A percentile compares a stretch with the other conserved stretches of the same genome.
Conservation (phyloP, 2,113 vertebrate species). For the Ivindomyrus marchei region DNA sequence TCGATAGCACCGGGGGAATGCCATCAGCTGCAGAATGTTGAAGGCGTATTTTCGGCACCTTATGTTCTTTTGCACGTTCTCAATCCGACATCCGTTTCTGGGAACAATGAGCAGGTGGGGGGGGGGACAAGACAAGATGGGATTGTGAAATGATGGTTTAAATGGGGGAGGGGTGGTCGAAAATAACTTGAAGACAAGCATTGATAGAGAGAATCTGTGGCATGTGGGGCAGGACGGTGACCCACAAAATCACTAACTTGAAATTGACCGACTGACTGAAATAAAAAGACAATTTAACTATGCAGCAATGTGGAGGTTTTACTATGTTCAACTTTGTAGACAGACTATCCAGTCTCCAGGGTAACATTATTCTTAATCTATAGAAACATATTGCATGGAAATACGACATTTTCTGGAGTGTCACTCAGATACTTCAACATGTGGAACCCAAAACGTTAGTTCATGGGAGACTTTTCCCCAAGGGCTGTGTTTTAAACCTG, state of each 20-base stretch:
- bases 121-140: constrained; percentile 34
- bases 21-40: constrained; percentile 98
- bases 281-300: not conserved
- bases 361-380: not conserved
- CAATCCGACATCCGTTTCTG: constrained; percentile 99
- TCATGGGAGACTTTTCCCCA: not conserved
- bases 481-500: not conserved
- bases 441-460: not conserved
- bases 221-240: not conserved
- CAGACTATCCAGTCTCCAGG: not conserved
- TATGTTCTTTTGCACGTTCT: constrained; percentile 98
- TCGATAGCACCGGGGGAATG: constrained; percentile 93
- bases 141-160: constrained; percentile 59
- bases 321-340: not conserved
- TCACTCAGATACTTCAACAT: not conserved
- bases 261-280: not conserved
- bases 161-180: not conserved
- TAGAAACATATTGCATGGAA: not conserved
- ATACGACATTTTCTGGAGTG: not conserved
- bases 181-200: not conserved
- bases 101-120: constrained; percentile 34
- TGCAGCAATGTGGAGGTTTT: not conserved
- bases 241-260: not conserved
- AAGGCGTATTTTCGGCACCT: constrained; percentile 98
- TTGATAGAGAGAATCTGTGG: not conserved